These are phyloP conservation scores for Bembecia ichneumoniformis DNA, from an alignment of 2,888 invertebrate genomes.

Conservation along the genomic window DNA sequence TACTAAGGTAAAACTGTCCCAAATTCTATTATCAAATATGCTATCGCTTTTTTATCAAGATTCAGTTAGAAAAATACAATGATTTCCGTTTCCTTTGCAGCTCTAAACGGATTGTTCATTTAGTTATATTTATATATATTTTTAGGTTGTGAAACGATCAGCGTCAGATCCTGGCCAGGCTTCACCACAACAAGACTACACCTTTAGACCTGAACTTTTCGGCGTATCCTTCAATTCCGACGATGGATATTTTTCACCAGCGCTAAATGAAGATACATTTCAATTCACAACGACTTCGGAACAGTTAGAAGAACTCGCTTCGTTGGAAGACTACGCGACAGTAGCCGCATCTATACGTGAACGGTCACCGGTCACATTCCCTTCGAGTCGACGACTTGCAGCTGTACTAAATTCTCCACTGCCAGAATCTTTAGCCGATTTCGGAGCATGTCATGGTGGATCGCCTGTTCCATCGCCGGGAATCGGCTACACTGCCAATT, in stretches of 20 bases:
- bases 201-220: slow-evolving; percentile 74
- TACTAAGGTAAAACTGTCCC: slow-evolving; percentile 54
- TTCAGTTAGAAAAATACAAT: no score
- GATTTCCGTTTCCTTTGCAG: no score
- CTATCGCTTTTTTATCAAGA: no score
- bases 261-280: slow-evolving; percentile 82
- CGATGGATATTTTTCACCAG: slow-evolving; percentile 75
- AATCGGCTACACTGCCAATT: slow-evolving; percentile 53
- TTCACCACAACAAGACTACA: slow-evolving; percentile 71
- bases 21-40: no score
- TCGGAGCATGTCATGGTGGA: slow-evolving; percentile 82
- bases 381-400: slow-evolving; percentile 81
- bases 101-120: no score
- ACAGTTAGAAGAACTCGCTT: slow-evolving; percentile 75
- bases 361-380: slow-evolving; percentile 70
- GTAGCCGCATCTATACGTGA: slow-evolving; percentile 73
- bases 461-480: slow-evolving; percentile 69
- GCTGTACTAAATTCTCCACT: slow-evolving; percentile 83
- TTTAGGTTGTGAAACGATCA: slow-evolving; percentile 78
- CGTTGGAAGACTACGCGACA: slow-evolving; percentile 75
- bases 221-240: slow-evolving; percentile 76
- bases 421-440: slow-evolving; percentile 85
- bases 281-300: slow-evolving; percentile 76
- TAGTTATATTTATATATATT: neutral
- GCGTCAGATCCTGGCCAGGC: slow-evolving; percentile 80